Conservation (phyloP, 1,140 invertebrate species). For the Zaprionus davidi region DNA sequence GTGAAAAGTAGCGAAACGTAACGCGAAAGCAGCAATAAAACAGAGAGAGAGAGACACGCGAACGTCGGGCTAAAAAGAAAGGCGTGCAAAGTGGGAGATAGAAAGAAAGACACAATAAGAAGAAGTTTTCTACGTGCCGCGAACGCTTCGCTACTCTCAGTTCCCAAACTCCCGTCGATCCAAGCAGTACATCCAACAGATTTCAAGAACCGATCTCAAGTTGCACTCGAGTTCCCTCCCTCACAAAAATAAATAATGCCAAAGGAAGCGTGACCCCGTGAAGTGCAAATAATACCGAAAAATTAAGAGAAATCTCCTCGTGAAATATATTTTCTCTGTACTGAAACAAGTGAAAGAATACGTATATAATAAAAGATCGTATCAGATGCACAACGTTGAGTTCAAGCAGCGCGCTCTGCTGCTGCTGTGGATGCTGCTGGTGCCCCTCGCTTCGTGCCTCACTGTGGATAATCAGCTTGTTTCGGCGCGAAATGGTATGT, state of each 20-base stretch:
- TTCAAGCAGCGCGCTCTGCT: conserved; percentile 22
- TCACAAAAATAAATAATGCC: conserved; percentile 8
- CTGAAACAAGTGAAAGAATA: background rate
- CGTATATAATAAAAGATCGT: background rate
- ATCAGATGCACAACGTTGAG: conserved; percentile 23
- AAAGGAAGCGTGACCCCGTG: conserved; percentile 35
- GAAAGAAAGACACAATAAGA: conserved; percentile 3
- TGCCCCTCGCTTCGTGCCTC: conserved; percentile 37
- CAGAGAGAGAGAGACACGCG: conserved; percentile 54
- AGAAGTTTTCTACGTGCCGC: conserved; percentile 72
- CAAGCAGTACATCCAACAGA: conserved; percentile 53
- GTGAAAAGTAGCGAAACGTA: conserved; percentile 82
- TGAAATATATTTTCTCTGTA: background rate
- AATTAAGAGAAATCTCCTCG: conserved; percentile 11
- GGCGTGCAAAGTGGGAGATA: conserved; percentile 26
- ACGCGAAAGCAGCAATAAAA: conserved; percentile 67
- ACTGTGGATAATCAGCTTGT: conserved; percentile 83
- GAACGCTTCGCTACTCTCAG: conserved; percentile 46
- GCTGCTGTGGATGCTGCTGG: conserved; percentile 41
- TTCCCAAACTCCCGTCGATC: conserved; percentile 65
- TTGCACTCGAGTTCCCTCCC: background rate
- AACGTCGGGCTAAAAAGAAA: conserved; percentile 53
- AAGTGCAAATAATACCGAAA: conserved; percentile 23
- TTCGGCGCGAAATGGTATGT: conserved; percentile 80
- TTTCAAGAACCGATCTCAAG: background rate